A percentile compares a stretch with the other conserved stretches of the same genome.
phyloP scores from a whole-genome alignment of 92 coral and sea anemone genomes.

The Anthopleura xanthogrammica region DNA sequence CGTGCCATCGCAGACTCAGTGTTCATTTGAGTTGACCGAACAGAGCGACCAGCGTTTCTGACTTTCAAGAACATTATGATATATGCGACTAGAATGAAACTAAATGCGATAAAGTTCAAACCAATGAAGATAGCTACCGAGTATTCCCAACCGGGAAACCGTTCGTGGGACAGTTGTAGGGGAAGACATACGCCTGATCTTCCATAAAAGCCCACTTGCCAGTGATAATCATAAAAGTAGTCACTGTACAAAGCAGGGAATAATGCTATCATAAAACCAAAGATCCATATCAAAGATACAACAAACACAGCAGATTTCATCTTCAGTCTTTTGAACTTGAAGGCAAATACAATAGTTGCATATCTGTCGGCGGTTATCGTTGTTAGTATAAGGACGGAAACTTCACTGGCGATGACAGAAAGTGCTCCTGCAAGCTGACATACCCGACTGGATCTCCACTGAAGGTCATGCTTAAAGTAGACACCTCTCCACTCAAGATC shows the following conservation, averaged over 20 bases:
- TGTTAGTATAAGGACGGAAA: slow-evolving; percentile 50
- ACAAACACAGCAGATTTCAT: slow-evolving; percentile 19
- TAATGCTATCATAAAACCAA: slow-evolving; percentile 45
- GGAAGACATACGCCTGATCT: slow-evolving; percentile 65
- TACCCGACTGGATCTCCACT: slow-evolving; percentile 43
- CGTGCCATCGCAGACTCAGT: slow-evolving; percentile 62
- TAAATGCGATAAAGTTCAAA: slow-evolving; percentile 43
- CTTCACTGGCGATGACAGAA: slow-evolving; percentile 65
- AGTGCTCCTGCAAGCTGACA: slow-evolving; percentile 55
- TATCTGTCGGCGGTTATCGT: slow-evolving; percentile 55
- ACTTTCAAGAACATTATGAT: slow-evolving; percentile 41
- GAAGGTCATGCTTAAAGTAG: slow-evolving; percentile 58
- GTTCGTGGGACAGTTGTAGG: slow-evolving; percentile 58
- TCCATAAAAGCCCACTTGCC: slow-evolving; percentile 45
- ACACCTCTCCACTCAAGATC: slow-evolving; percentile 63
- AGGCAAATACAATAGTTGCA: slow-evolving; percentile 46
- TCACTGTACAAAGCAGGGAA: slow-evolving; percentile 34
- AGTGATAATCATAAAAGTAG: slow-evolving; percentile 44
- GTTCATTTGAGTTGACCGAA: slow-evolving; percentile 57
- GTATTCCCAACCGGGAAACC: slow-evolving; percentile 64
- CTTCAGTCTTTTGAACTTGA: slow-evolving; percentile 35
- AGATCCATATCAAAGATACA: slow-evolving; percentile 39
- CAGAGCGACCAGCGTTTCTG: slow-evolving; percentile 29
- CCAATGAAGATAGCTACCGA: slow-evolving; percentile 49
- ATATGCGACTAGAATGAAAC: slow-evolving; percentile 49